Base-by-base conservation (phyloP, 2,797 vertebrate species). In the Monodelphis domestica region DNA sequence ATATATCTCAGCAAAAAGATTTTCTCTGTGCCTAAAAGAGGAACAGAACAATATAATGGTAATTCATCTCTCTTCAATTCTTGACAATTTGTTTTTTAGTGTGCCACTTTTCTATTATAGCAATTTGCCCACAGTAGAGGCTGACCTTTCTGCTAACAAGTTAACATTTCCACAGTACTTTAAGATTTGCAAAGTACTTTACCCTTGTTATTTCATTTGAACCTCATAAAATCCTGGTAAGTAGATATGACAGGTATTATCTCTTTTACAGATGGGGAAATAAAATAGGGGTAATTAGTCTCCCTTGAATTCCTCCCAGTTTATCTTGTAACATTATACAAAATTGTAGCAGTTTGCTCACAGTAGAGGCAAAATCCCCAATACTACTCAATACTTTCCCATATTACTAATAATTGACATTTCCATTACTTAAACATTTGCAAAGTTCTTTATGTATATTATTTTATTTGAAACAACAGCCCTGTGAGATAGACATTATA, bases 251-350 rank as follows among this genome's bases (percentile, higher is more conserved):
- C 51, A 7, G 15, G 87, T 91, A 89, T 29, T 90, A 53, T 53
- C 15, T 63, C 50, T 70, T 45, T 95, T 50, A 92, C 63, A 52
- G 78, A 28, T 84, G 94, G 91, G 87, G 38, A 92, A 92, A 29
- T 56, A 92, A 92, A 92, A 55, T 63, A 89, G 92, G 92, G 56
- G 54, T 90, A 95, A 84, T 63, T 93, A 87, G 92, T 87, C 30
- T 90, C 63, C 54, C 54, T 55, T 59, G 14, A 91, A n/a, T 95
- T 94, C 87, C 95, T 87, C 21, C 38, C n/a, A 70, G 38, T 38
- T 70, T 70, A 70, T 70, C 5, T 17, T 70, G n/a, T 70, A 70
- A n/a, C 63, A 70, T 63, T 14, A 17, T n/a, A n/a, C 14, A 33
- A 33, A 63, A 63, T n/a, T 63, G 15, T 11, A n/a, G 59, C 33